These are phyloP conservation scores for Pandemis cinnamomeana DNA, from an alignment of 2,888 invertebrate genomes.

Conservation along the genomic window DNA sequence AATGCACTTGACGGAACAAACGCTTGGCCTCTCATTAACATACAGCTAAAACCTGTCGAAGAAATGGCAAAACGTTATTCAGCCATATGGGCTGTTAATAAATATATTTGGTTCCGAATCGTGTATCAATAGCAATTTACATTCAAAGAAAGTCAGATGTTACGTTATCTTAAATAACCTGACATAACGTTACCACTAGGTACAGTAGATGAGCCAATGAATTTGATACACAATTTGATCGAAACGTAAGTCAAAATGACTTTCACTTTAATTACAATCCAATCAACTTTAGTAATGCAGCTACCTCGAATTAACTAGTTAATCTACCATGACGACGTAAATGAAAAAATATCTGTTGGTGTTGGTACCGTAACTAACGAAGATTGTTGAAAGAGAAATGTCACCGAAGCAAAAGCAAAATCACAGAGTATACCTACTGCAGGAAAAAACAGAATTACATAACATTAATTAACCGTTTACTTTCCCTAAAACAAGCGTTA, in stretches of 20 bases:
- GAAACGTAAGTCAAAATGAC: not conserved
- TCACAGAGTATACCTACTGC: not conserved
- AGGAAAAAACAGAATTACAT: not conserved
- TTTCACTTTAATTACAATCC: slow-evolving; percentile 3
- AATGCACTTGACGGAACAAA: not conserved
- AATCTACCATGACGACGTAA: slow-evolving; percentile 7
- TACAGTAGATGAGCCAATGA: not conserved
- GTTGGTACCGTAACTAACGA: not conserved
- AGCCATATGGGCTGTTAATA: not conserved
- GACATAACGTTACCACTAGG: not conserved
- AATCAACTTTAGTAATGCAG: not conserved
- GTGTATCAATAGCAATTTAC: slow-evolving; percentile 14
- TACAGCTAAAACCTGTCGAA: not conserved
- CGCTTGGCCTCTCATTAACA: not conserved
- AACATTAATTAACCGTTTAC: not conserved
- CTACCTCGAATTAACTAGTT: not conserved
- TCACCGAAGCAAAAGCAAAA: not conserved
- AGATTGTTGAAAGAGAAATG: slow-evolving; percentile 9
- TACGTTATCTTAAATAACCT: slow-evolving; percentile 10
- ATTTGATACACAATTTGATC: not conserved
- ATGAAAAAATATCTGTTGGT: slow-evolving; percentile 9
- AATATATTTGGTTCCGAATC: not conserved
- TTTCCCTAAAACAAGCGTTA: not conserved
- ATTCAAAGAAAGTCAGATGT: slow-evolving; percentile 11
- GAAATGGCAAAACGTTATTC: not conserved